Evolutionary conservation across 2,888 invertebrate genomes (phyloP), one percentile per base, ranked within the genome.

Genomic region (Ptilodon capucinus): DNA sequence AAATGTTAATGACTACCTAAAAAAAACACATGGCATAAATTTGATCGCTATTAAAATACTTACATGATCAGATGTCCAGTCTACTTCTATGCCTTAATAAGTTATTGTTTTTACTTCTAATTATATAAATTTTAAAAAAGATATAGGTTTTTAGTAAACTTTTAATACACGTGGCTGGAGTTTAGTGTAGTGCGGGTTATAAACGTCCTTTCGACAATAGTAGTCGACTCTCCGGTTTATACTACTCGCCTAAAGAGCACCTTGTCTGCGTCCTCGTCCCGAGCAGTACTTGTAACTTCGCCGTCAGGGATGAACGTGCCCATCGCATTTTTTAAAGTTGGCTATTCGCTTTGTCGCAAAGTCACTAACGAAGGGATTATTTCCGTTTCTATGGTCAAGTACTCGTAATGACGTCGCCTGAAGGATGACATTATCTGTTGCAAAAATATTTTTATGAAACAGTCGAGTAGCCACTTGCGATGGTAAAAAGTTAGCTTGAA

Each of bases 1-100:
- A 73, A 74, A 79, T 74, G 72, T 74, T 81, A 81, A 83, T 79
- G 79, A 79, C 72, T 80, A 66, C 74, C 74, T 66, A 77, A 71
- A 76, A 76, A 71, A 76, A 73, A 77, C 71, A 70, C 49, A 39
- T 36, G 43, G 50, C 54, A 57, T 58, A 62, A 55, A 54, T 55
- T 48, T 51, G 48, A 17, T 9, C 11, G 47, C 46, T 55, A 51
- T 48, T 51, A 49, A 57, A 58, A 59, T 47, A 56, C 40, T 58
- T 40, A 19, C 40, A 50, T 48, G 30, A 35, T 17, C 11, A 18
- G 8, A 19, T 16, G 7, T 28, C 13, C 19, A 13, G n/a, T 4
- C 5, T n/a, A n/a, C n/a, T n/a, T n/a, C n/a, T n/a, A n/a, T n/a
- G n/a, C n/a, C n/a, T n/a, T n/a, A 36, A 35, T 17, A 18, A 18